Evolutionary conservation across 2,888 invertebrate genomes (phyloP), one percentile per base, ranked within the genome.

Genomic region (Rosalia funebris): DNA sequence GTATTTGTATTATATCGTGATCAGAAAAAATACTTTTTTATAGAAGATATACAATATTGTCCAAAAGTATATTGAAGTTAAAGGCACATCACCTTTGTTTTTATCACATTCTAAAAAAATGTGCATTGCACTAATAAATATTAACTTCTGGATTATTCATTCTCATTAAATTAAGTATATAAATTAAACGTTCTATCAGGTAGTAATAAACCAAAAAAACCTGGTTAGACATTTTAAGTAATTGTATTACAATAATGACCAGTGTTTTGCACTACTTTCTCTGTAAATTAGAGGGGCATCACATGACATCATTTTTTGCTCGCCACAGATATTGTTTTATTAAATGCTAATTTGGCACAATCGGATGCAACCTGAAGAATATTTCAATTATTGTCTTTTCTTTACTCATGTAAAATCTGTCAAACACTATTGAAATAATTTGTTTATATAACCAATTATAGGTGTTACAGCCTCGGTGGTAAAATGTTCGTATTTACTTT

Each of bases 81-180:
- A 65, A 65, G 65, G 65, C 65, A 65, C 65, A 60, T 60, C 52
- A 60, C 60, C 65, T 62, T 62, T 34, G 34, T 11, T 34, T 32
- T 39, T 53, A 52, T 57, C 57, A 57, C 57, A 55, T 50, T 57
- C 55, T 55, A 52, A 52, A 54, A 60, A 60, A 62, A 62, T 62
- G 57, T 62, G 57, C 62, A 65, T 62, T 44, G 61, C 61, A 57
- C 57, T 39, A 62, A 65, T 65, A 65, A 57, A 65, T 57, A 53
- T 31, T 47, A n/a, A n/a, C n/a, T n/a, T n/a, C n/a, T n/a, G 60
- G 25, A 55, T 44, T 47, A 64, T 25, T 58, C 48, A 48, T 42
- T 62, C 31, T 45, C 25, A 5, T 25, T 41, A 56, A 46, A 31
- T 56, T 52, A 59, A 53, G 41, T 55, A 54, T 31, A 53, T 32